Percentiles rank a stretch among this genome's conserved stretches.
These are phyloP conservation scores for Eugnorisma glareosa DNA, from an alignment of 2,888 invertebrate genomes.

Conservation along the genomic window DNA sequence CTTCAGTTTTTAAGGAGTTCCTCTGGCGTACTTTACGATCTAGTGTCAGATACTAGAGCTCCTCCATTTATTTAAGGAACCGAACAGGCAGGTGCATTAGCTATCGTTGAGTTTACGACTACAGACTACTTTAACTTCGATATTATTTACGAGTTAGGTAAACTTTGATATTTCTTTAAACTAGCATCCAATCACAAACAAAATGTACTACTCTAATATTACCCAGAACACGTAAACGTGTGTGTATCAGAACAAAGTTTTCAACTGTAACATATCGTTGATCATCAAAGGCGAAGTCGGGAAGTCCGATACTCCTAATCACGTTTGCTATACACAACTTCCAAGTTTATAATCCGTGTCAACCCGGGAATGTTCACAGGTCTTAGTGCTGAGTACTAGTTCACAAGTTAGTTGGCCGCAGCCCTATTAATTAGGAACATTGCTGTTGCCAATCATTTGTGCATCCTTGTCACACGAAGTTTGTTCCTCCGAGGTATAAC, in stretches of 20 bases:
- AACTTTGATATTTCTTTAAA: background rate
- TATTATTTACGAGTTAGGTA: background rate
- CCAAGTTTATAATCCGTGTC: constrained; percentile 52
- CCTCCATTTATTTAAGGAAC: constrained; percentile 18
- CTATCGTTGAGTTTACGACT: constrained; percentile 15
- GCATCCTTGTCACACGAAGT: constrained; percentile 52
- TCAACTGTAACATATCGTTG: constrained; percentile 33
- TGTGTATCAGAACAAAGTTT: constrained; percentile 28
- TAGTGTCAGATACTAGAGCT: constrained; percentile 5
- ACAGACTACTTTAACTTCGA: background rate
- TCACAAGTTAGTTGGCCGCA: constrained; percentile 45
- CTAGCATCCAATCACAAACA: background rate
- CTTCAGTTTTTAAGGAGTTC: constrained; percentile 13
- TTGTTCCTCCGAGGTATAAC: constrained; percentile 37
- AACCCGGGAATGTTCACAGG: constrained; percentile 48
- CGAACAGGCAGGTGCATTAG: constrained; percentile 7
- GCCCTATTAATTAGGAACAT: constrained; percentile 53
- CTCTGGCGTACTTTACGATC: constrained; percentile 41
- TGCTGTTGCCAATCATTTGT: constrained; percentile 57
- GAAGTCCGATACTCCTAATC: constrained; percentile 44
- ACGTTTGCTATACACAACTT: constrained; percentile 43
- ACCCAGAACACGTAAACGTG: constrained; percentile 11
- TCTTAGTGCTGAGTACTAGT: constrained; percentile 41
- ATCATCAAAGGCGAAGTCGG: constrained; percentile 52
- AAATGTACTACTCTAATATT: background rate